Conservation (phyloP, 2,113 vertebrate genomes). For the Boleophthalmus pectinirostris region DNA sequence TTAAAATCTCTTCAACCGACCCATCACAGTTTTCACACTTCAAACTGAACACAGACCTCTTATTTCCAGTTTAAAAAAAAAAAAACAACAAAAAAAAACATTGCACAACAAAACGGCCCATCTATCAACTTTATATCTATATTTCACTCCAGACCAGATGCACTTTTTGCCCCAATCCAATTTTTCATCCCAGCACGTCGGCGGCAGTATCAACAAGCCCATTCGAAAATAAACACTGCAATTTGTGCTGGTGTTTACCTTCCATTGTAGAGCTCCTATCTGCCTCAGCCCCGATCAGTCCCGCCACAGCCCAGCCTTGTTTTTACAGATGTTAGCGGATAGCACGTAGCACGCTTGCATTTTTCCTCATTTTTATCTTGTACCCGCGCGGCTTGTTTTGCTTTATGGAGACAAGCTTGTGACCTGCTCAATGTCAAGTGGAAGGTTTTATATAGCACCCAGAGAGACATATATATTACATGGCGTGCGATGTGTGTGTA, state of each 20-base stretch:
- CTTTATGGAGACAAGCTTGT: constrained; percentile 21
- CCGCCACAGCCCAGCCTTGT: constrained; percentile 32
- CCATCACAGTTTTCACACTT: not conserved
- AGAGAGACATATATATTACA: constrained; percentile 29
- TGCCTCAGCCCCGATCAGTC: constrained; percentile 37
- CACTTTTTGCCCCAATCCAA: constrained; percentile 36
- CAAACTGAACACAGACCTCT: not conserved
- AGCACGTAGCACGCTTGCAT: constrained; percentile 15
- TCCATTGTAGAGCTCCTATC: constrained; percentile 44
- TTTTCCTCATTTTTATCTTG: constrained; percentile 29
- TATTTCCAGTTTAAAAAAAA: not conserved
- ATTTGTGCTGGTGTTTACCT: constrained; percentile 55
- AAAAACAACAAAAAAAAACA: not conserved
- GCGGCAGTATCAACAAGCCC: constrained; percentile 47
- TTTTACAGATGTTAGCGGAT: constrained; percentile 47
- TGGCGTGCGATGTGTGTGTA: not conserved
- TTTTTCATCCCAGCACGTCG: constrained; percentile 32
- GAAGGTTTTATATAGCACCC: constrained; percentile 19
- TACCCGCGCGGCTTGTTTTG: constrained; percentile 18
- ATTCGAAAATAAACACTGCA: constrained; percentile 58
- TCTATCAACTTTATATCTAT: constrained; percentile 37
- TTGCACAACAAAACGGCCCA: not conserved
- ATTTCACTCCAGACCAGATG: constrained; percentile 38
- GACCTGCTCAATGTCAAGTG: constrained; percentile 13
- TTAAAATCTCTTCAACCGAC: not conserved